Conservation (phyloP, 2,888 invertebrate genomes). For the Lepetodrilus schrolli region DNA sequence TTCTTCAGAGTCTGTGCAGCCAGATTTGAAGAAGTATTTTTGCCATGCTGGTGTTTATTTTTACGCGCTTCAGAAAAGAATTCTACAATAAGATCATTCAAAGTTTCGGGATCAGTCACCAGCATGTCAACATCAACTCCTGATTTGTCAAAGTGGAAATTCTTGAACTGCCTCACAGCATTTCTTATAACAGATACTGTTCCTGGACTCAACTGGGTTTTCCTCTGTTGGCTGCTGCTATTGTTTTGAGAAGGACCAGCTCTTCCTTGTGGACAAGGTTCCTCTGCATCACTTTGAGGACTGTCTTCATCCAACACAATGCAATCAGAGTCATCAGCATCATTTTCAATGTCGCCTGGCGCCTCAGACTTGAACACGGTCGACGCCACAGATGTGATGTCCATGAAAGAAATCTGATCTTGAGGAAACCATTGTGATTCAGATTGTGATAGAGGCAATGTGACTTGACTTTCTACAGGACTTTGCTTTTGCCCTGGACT, state of each 20-base stretch:
- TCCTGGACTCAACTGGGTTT: not conserved
- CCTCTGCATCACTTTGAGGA: too few species aligned
- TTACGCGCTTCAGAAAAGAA: not conserved
- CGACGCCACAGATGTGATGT: not conserved
- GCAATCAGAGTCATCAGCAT: not conserved
- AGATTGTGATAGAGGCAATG: too few species aligned
- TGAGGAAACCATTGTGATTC: too few species aligned
- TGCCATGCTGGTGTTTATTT: too few species aligned
- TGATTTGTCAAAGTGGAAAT: constrained; percentile 12
- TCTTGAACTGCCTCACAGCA: not conserved
- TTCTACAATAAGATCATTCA: not conserved
- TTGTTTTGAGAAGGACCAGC: not conserved
- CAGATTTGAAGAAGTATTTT: too few species aligned
- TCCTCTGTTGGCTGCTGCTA: not conserved
- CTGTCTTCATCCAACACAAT: not conserved
- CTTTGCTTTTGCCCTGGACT: too few species aligned
- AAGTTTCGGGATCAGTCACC: not conserved
- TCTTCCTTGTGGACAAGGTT: too few species aligned
- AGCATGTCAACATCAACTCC: not conserved
- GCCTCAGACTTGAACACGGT: not conserved
- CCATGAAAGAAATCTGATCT: not conserved
- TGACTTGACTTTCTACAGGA: too few species aligned
- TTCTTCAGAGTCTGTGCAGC: not conserved
- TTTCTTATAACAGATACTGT: not conserved
- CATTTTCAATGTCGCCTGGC: not conserved